Percentiles rank a stretch among this genome's conserved stretches.
phyloP scores from a whole-genome alignment of 1,140 invertebrate genomes.

The Micrasema minimum region DNA sequence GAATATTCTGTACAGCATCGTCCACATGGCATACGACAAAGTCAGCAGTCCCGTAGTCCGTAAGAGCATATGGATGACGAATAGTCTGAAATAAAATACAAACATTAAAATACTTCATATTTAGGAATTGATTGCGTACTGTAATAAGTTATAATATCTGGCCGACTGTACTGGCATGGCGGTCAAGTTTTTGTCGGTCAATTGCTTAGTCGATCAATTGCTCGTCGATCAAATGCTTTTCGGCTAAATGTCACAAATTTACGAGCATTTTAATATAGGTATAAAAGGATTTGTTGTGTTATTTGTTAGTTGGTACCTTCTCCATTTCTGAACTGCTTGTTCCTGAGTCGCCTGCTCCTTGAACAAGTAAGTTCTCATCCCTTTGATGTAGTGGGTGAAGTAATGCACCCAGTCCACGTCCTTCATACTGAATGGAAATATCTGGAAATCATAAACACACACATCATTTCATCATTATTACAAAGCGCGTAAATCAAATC shows the following conservation, averaged over 20 bases:
- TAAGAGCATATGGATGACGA: slow-evolving; percentile 36
- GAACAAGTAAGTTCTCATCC: slow-evolving; percentile 75
- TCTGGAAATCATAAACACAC: slow-evolving; percentile 55
- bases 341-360: slow-evolving; percentile 77
- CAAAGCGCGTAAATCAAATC: slow-evolving; percentile 53
- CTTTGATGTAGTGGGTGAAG: slow-evolving; percentile 73
- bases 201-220: background rate
- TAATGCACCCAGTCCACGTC: slow-evolving; percentile 77
- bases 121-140: background rate
- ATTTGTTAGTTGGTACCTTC: no score
- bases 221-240: no score
- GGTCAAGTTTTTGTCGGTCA: no score
- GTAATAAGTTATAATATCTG: background rate
- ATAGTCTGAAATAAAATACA: slow-evolving; percentile 46
- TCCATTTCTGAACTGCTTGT: slow-evolving; percentile 68
- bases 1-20: slow-evolving; percentile 34
- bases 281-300: no score
- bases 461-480: no score
- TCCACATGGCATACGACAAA: slow-evolving; percentile 36
- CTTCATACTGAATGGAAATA: slow-evolving; percentile 77
- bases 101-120: background rate
- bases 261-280: no score
- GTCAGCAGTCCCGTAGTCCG: slow-evolving; percentile 18
- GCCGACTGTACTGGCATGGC: background rate
- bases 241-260: no score